Conservation (phyloP, 1,140 invertebrate genomes). For the Aphelinus atriplicis region DNA sequence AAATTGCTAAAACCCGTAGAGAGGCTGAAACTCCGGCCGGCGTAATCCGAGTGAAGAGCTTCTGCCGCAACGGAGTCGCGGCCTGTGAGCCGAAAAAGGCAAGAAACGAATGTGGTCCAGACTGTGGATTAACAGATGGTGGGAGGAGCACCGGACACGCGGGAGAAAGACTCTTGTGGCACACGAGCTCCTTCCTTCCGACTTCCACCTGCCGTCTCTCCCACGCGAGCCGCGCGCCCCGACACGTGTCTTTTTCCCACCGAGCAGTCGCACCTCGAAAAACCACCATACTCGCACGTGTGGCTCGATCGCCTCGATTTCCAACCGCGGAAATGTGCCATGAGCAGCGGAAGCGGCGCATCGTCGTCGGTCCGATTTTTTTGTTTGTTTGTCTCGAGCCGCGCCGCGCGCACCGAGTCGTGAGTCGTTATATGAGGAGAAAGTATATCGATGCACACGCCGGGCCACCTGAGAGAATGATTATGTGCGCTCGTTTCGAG, state of each 20-base stretch:
- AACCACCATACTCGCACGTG: no score
- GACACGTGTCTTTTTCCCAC: conserved; percentile 16
- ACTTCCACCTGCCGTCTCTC: conserved; percentile 16
- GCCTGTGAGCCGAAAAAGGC: background rate
- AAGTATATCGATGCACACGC: no score
- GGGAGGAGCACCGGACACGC: background rate
- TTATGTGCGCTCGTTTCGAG: no score
- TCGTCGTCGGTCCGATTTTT: no score
- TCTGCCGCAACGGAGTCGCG: background rate
- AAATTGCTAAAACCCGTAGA: no score
- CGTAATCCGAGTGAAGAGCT: conserved; percentile 4
- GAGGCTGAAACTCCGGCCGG: background rate
- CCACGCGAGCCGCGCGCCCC: conserved; percentile 12
- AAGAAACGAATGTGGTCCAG: background rate
- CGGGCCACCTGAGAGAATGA: no score
- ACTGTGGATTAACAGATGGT: background rate
- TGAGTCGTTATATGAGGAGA: no score
- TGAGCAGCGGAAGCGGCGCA: no score
- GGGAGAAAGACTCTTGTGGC: background rate
- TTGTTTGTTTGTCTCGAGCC: no score
- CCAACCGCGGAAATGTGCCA: no score
- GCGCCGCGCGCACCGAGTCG: no score
- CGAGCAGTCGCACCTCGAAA: background rate
- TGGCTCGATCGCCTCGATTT: no score
- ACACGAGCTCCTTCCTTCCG: conserved; percentile 9